Evolutionary conservation across 2,888 invertebrate genomes (phyloP), one percentile per base, ranked within the genome.

Genomic region (Caenorhabditis japonica): DNA sequence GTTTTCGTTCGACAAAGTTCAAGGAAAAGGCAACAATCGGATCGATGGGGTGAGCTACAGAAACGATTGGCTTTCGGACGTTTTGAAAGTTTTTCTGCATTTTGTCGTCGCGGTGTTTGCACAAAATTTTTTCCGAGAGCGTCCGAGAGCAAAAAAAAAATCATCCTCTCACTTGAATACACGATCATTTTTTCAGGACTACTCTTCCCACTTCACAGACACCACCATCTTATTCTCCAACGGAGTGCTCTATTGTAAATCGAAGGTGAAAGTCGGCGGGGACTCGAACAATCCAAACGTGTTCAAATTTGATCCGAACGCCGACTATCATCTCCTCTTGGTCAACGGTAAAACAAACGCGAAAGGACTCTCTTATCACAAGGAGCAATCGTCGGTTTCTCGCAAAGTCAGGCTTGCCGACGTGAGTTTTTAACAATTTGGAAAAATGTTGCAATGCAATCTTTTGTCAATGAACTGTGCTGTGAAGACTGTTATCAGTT

Each of bases 1-100:
- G 34, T 73, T 76, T 30, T 78, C 78, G 10, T 78, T 69, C 52
- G 75, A 78, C 49, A 68, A 78, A 46, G 30, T 39, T 7, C 34
- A 17, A n/a, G 60, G 55, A 25, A 73, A 73, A 39, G 56, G 56
- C 5, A 73, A 73, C 36, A n/a, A 51, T n/a, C 38, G 73, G 33
- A 52, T 73, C 39, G 23, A 38, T 8, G 72, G 66, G 33, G 72
- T 72, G 10, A 19, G 61, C n/a, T n/a, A n/a, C n/a, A n/a, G n/a
- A n/a, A n/a, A n/a, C n/a, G n/a, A n/a, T n/a, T n/a, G n/a, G n/a
- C n/a, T n/a, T n/a, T n/a, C n/a, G n/a, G n/a, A n/a, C n/a, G n/a
- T n/a, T n/a, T n/a, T n/a, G n/a, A n/a, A n/a, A n/a, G n/a, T n/a
- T n/a, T n/a, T n/a, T 30, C 30, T 30, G 30, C 30, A 30, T 30